Evolutionary conservation across 2,888 invertebrate species (phyloP).

Genomic region (Sinelater perroti): DNA sequence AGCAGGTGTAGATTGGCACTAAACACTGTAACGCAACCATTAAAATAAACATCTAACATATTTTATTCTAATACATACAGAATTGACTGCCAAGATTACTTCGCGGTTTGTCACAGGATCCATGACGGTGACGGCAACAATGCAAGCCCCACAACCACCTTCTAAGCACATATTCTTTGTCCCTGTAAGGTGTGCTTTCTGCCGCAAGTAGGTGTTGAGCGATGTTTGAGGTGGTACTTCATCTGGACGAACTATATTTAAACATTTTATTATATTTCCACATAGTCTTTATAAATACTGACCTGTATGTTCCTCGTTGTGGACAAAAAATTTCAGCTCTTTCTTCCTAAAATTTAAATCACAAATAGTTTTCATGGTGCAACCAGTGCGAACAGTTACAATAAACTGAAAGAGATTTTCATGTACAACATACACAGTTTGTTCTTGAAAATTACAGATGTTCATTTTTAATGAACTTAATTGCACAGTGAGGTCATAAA

Average conservation of each 20-base stretch:
- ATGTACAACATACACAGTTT: too few relatives aligned
- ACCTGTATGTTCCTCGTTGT: constrained; percentile 18
- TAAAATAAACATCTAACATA: neutral
- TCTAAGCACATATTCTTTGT: constrained; percentile 78
- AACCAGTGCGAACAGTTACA: too few relatives aligned
- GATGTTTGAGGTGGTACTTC: constrained; percentile 64
- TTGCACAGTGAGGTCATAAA: too few relatives aligned
- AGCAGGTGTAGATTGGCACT: constrained; percentile 63
- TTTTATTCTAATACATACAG: too few relatives aligned
- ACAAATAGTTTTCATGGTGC: too few relatives aligned
- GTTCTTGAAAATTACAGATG: too few relatives aligned
- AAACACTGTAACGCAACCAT: constrained; percentile 62
- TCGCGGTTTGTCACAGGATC: constrained; percentile 63
- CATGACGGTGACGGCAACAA: constrained; percentile 63
- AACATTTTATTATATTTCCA: neutral
- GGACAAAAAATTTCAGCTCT: constrained; percentile 16
- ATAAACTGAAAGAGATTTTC: too few relatives aligned
- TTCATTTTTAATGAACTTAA: too few relatives aligned
- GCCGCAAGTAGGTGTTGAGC: constrained; percentile 71
- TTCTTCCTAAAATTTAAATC: constrained; percentile 5
- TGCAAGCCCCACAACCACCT: constrained; percentile 77
- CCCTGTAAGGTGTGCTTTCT: constrained; percentile 68
- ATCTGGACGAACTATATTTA: constrained; percentile 52
- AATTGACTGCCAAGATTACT: constrained; percentile 69
- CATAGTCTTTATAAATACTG: too few relatives aligned